Conservation (phyloP, 2,888 invertebrate species). For the Rhabditoides inermis region DNA sequence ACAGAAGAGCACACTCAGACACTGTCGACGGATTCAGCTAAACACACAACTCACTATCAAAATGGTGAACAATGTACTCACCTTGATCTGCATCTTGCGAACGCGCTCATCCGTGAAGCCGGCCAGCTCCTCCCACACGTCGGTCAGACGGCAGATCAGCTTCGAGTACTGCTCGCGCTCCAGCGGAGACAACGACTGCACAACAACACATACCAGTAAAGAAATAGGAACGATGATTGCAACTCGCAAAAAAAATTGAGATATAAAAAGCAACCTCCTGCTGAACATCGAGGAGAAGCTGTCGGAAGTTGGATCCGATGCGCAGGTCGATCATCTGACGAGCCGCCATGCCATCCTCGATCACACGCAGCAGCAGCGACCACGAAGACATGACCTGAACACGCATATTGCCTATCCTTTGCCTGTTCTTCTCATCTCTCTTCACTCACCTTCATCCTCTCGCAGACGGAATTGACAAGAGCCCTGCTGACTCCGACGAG, state of each 20-base stretch:
- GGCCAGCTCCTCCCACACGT: constrained; percentile 34
- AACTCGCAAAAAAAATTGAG: neutral
- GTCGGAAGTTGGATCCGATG: constrained; percentile 12
- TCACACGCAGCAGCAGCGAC: constrained; percentile 26
- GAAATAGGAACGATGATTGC: neutral
- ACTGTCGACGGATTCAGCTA: neutral
- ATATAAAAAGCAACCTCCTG: constrained; percentile 18
- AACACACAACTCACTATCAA: no score
- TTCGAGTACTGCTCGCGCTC: constrained; percentile 25
- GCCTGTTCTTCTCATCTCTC: neutral
- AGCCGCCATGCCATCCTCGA: constrained; percentile 28
- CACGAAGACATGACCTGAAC: constrained; percentile 11
- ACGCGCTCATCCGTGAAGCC: constrained; percentile 23
- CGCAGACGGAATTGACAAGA: constrained; percentile 15
- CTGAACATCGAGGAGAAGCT: constrained; percentile 23
- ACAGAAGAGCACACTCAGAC: constrained; percentile 24
- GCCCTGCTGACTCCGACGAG: constrained; percentile 30
- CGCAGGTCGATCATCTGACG: constrained; percentile 19
- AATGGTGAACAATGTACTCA: no score
- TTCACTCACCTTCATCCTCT: constrained; percentile 13
- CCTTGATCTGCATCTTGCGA: constrained; percentile 24
- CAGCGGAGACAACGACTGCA: constrained; percentile 19
- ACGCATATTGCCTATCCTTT: neutral
- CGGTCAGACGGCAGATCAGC: constrained; percentile 22
- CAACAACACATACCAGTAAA: neutral